Evolutionary conservation across 1,140 invertebrate genomes (phyloP), one percentile per base, ranked within the genome.

Genomic region (Metaphire vulgaris): DNA sequence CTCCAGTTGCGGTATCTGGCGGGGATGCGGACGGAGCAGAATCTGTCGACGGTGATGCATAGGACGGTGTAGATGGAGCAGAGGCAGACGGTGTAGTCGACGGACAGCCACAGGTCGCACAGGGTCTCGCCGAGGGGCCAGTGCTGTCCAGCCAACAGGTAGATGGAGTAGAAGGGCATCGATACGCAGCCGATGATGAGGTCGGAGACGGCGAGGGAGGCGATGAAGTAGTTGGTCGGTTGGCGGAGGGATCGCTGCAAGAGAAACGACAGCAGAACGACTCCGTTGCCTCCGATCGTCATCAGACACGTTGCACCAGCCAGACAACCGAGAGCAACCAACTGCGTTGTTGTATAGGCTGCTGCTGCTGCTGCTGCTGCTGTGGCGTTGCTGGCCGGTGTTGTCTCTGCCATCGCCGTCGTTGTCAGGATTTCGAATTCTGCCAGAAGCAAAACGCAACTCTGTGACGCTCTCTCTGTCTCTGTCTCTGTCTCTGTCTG

Each of bases 31-130:
- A 99, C 97, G 6, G 96, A 99, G 86, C 96, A 99, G 87, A 97
- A 99, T 76, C 97, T 90, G 87, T 99, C 98, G 70, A 99, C 94
- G 16, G 98, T 99, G 79, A 99, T 99, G 68, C 98, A 89, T 30
- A 99, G 90, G 1, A 99, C 98, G 0, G 97, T 99, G 85, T 99
- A 99, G 85, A 99, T 97, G 1, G 96, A 99, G 1, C 98, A 96
- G 29, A 99, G 88, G 84, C 98, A 99, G 0, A 99, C 96, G 1
- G 97, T 99, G 86, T 99, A 99, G 87, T 99, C 98, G n/a, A 99
- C 93, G 0, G 96, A 97, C 0, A 99, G 89, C 98, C 98, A 99
- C 33, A 99, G 88, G 86, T 99, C 97, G 85, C 98, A 99, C 0
- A 99, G 88, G 76, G 99, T 90, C 15, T 94, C 92, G n/a, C 97